phyloP scores from a whole-genome alignment of 2,113 vertebrate species.

The Prionailurus viverrinus region DNA sequence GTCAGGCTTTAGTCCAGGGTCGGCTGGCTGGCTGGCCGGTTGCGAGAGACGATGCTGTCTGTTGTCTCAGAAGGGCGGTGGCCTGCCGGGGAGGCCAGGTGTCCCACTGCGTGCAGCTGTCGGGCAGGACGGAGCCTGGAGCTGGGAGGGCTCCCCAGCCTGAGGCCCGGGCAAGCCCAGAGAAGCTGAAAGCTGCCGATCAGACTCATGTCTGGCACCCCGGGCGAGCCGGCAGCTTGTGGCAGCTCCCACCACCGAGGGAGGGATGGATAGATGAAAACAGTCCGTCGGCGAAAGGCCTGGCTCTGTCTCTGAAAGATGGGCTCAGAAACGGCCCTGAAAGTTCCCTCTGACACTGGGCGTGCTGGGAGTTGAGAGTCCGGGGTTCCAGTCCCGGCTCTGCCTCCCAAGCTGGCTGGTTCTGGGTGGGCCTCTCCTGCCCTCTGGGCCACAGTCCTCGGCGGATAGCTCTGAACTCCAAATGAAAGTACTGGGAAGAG shows the following conservation, averaged over 20 bases:
- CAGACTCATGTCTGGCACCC: slow-evolving; percentile 64
- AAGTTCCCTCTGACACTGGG: not conserved
- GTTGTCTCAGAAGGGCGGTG: slow-evolving; percentile 34
- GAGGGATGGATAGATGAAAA: not conserved
- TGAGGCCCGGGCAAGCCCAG: slow-evolving; percentile 71
- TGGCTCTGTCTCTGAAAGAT: not conserved
- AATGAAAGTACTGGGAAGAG: not conserved
- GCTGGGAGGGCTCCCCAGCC: slow-evolving; percentile 22
- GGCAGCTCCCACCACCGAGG: not conserved
- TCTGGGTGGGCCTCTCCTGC: not conserved
- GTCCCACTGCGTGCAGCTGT: slow-evolving; percentile 65
- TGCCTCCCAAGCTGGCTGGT: not conserved
- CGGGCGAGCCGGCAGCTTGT: slow-evolving; percentile 53
- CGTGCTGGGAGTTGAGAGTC: not conserved
- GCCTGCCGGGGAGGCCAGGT: slow-evolving; percentile 56
- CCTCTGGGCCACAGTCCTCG: not conserved
- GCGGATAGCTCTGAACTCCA: not conserved
- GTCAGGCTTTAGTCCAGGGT: not conserved
- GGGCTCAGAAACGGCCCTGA: not conserved
- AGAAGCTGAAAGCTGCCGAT: slow-evolving; percentile 68
- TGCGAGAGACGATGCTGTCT: not conserved
- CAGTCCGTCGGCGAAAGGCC: not conserved
- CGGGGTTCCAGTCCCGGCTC: not conserved
- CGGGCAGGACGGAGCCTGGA: slow-evolving; percentile 51
- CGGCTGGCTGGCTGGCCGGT: not conserved